Evolutionary conservation across 2,797 vertebrate species (phyloP), one percentile per base, ranked within the genome.

Genomic region (Sardinella longiceps): DNA sequence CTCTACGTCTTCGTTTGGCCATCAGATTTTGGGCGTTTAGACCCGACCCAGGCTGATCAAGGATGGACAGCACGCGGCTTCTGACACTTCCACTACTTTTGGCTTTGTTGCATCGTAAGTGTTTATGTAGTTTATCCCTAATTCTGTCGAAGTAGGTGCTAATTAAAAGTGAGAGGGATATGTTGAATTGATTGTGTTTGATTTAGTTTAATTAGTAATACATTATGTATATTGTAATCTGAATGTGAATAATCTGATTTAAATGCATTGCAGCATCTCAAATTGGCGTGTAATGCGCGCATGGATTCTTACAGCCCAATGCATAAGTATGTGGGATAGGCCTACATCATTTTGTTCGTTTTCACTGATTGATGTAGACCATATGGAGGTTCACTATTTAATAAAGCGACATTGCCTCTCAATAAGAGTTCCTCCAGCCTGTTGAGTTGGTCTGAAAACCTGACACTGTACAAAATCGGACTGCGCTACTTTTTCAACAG

Each of bases 21-120:
- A 74, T 74, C 14, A 74, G 66, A 0, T 23, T 20, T 9, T 39
- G 43, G 1, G 9, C 2, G 9, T 77, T 43, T 18, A 37, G 70
- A 77, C 18, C 6, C 18, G 20, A 23, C 25, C 5, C 6, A 12
- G 37, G 66, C 56, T 7, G 53, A 84, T 81, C 9, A 23, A 81
- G 28, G 60, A 85, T 88, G 85, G 74, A 74, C 51, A 37, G 28
- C 82, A 20, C 86, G 89, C 89, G 80, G 89, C 86, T 90, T 85
- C 39, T 89, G 87, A 39, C 80, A 80, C 83, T 91, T 81, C 88
- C 81, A 53, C 90, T 94, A 7, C 90, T 95, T 87, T 46, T 92
- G 87, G 46, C 89, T 50, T 70, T 91, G 14, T 15, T 93, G 80
- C 91, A 92, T 80, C 85, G 93, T 94, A 87, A 94, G 94, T 81